phyloP scores from a whole-genome alignment of 2,113 vertebrate species.

The Myanophis thanlyinensis region DNA sequence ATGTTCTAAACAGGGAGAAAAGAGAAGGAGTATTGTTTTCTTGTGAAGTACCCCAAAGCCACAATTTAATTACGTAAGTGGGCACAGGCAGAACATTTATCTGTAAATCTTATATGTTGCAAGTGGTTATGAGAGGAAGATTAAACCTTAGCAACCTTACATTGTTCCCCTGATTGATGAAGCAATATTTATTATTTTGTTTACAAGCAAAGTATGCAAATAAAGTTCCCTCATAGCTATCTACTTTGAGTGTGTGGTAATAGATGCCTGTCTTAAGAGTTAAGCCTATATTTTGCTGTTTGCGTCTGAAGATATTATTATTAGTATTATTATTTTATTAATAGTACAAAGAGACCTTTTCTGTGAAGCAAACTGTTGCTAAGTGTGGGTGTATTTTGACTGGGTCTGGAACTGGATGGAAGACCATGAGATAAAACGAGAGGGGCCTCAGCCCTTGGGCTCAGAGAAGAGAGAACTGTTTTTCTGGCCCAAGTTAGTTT shows the following conservation, averaged over 20 bases:
- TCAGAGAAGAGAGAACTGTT: not conserved
- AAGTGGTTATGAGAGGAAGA: not conserved
- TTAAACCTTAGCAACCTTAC: not conserved
- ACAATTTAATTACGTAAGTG: not conserved
- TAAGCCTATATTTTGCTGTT: not conserved
- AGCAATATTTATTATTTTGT: not conserved
- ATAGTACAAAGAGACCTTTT: conserved; percentile 4
- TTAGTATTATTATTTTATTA: conserved; percentile 2
- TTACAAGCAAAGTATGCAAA: not conserved
- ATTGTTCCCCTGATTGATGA: not conserved
- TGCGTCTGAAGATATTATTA: not conserved
- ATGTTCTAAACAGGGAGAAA: not conserved
- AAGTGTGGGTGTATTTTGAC: not conserved
- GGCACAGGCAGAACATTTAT: not conserved
- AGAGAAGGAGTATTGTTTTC: not conserved
- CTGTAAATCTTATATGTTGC: not conserved
- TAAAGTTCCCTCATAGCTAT: not conserved
- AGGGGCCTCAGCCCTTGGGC: not conserved
- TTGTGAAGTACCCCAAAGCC: not conserved
- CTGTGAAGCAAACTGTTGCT: not conserved
- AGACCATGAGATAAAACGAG: not conserved
- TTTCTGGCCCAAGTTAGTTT: not conserved
- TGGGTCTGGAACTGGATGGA: not conserved
- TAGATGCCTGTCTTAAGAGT: not conserved
- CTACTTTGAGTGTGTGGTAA: not conserved